A percentile compares a stretch with the other conserved stretches of the same genome.
Evolutionary conservation across 2,113 vertebrate species (phyloP).

Genomic region (Capreolus pygargus): DNA sequence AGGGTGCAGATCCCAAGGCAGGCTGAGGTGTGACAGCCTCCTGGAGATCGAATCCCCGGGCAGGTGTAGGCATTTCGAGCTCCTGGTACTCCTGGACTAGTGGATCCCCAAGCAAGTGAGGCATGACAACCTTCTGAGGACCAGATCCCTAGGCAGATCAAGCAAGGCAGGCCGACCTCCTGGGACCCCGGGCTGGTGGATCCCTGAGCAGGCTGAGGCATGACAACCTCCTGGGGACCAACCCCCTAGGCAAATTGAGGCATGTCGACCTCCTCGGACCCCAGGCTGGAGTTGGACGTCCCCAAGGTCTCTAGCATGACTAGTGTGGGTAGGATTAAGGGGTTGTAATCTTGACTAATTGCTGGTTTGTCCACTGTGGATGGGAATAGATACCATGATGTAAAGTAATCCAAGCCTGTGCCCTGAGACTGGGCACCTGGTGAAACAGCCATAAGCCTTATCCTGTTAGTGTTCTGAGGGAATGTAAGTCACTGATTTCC

Average conservation of each 20-base stretch:
- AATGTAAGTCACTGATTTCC: neutral
- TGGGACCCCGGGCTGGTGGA: neutral
- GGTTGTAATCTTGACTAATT: neutral
- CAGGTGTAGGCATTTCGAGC: neutral
- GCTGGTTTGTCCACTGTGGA: neutral
- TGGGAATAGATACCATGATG: neutral
- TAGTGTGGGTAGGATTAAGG: neutral
- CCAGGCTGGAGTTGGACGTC: neutral
- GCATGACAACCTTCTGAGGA: neutral
- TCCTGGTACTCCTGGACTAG: neutral
- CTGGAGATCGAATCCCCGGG: neutral
- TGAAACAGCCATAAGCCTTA: neutral
- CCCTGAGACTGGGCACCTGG: neutral
- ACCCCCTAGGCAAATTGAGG: neutral
- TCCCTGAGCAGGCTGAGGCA: accelerated
- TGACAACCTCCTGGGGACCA: neutral
- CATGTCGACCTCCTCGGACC: neutral
- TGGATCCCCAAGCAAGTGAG: neutral
- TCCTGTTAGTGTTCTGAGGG: neutral
- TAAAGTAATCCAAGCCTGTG: neutral
- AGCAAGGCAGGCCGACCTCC: neutral
- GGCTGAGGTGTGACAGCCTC: neutral
- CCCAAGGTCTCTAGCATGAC: neutral
- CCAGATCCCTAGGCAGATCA: neutral
- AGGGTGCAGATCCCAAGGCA: neutral